Base-by-base conservation (phyloP, 2,113 vertebrate genomes). In the Empidonax traillii region DNA sequence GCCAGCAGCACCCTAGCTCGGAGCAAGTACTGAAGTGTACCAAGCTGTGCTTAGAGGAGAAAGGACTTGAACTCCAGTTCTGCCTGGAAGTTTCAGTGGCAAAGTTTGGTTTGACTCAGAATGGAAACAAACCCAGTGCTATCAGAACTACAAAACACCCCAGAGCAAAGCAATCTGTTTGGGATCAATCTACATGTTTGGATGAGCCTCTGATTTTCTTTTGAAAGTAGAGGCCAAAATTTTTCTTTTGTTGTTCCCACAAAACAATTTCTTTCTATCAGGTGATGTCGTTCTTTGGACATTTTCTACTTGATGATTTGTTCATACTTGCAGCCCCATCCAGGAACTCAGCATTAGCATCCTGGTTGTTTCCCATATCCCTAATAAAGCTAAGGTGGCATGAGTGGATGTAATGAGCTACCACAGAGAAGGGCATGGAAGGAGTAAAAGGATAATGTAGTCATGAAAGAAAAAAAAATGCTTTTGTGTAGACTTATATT, bases 391-490 rank as follows among this genome's bases (percentile, higher is more conserved):
- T 47, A 56, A 72, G 41, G 49, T 75, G 66, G 52, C 75, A 44
- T 31, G 33, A 81, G 22, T 71, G 39, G 30, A 62, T 74, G 16
- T 80, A 83, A 74, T 41, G 43, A 86, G 33, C 47, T 80, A 62
- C 41, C 39, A 53, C 30, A 55, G 9, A 13, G 6, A 86, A 90
- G 39, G 33, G 13, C 2, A 1, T 71, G 73, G 84, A 78, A 92
- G 20, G 43, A 89, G 17, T 59, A 39, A 11, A 86, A 63, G 56
- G 22, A 56, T 52, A 84, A 74, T 53, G 24, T 52, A 51, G 27
- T 35, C 47, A 90, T 74, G 66, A 85, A 93, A 77, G 35, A 39
- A 93, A 31, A 47, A 90, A 63, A 93, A 94, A 47, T 44, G 23
- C 47, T 75, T 87, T 81, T 71, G 19, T 55, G 28, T 14, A 56